Percentiles rank a stretch among this genome's conserved stretches.
These are phyloP conservation scores for Listronotus bonariensis DNA, from an alignment of 1,140 invertebrate genomes.

Conservation along the genomic window DNA sequence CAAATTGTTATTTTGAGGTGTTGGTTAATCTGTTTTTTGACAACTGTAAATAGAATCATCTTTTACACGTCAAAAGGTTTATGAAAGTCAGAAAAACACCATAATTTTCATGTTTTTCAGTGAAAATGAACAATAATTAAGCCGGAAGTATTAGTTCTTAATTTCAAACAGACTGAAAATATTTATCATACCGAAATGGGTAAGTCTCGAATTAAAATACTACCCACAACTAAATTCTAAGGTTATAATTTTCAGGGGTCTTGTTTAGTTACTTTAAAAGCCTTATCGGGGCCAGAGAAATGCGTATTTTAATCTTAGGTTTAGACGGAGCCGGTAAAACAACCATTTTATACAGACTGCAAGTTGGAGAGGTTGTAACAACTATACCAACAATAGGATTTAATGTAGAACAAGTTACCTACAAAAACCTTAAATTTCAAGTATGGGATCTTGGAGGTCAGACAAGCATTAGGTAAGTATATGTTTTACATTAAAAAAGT, in stretches of 20 bases:
- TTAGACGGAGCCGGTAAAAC: constrained; percentile 98
- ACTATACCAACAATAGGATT: constrained; percentile 99
- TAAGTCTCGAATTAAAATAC: constrained; percentile 2
- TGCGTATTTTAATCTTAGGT: constrained; percentile 97
- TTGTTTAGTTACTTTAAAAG: constrained; percentile 94
- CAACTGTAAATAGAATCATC: constrained; percentile 17
- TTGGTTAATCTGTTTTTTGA: constrained; percentile 1
- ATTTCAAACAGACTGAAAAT: constrained; percentile 7
- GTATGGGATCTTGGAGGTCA: constrained; percentile 99
- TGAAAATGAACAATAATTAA: constrained; percentile 17
- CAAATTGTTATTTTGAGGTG: neutral
- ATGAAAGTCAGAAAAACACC: neutral
- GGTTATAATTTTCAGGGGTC: constrained; percentile 72
- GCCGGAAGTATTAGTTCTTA: constrained; percentile 8
- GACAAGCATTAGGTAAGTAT: constrained; percentile 76
- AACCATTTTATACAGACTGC: constrained; percentile 96
- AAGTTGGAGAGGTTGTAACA: constrained; percentile 99
- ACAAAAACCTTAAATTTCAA: constrained; percentile 96
- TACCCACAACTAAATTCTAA: neutral
- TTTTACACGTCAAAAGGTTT: constrained; percentile 20
- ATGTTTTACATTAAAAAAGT: neutral
- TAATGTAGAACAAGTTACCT: constrained; percentile 96
- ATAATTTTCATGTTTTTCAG: neutral
- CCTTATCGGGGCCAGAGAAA: constrained; percentile 91
- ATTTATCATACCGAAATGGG: constrained; percentile 3